Percentiles rank a stretch among this genome's conserved stretches.
phyloP scores from a whole-genome alignment of 2,888 invertebrate genomes.

The Anoncus sp. region DNA sequence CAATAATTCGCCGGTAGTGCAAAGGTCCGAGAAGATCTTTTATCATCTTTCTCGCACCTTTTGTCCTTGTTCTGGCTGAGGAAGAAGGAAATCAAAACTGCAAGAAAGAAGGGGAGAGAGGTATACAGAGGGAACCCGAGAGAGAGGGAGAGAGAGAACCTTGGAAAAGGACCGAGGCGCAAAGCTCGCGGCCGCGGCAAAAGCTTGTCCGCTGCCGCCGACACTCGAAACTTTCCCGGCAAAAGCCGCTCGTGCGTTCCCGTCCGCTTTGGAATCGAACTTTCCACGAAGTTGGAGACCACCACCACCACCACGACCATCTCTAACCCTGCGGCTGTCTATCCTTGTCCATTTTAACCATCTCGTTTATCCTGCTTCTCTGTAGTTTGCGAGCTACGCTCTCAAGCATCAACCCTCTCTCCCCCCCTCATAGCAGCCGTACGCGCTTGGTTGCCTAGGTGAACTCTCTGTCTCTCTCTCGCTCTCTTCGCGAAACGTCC shows the following conservation, averaged over 20 bases:
- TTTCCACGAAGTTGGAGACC: constrained; percentile 56
- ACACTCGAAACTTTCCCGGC: constrained; percentile 60
- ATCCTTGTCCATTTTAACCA: constrained; percentile 41
- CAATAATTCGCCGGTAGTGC: constrained; percentile 52
- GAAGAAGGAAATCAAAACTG: background rate
- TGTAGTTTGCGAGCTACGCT: constrained; percentile 38
- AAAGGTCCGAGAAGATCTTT: constrained; percentile 56
- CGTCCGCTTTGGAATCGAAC: constrained; percentile 61
- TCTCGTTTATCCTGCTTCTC: constrained; percentile 42
- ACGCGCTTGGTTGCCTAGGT: constrained; percentile 32
- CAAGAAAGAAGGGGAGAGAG: background rate
- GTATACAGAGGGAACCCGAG: constrained; percentile 2
- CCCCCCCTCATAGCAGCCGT: constrained; percentile 18
- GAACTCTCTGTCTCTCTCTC: constrained; percentile 24
- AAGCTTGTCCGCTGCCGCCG: constrained; percentile 56
- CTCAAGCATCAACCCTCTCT: constrained; percentile 47
- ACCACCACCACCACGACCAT: constrained; percentile 43
- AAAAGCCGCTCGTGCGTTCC: constrained; percentile 44
- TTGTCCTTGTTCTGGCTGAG: constrained; percentile 24
- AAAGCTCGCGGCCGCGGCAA: constrained; percentile 50
- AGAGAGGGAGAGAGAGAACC: constrained; percentile 14
- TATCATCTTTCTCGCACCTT: constrained; percentile 57
- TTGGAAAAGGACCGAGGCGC: constrained; percentile 31
- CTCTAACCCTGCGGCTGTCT: constrained; percentile 42
- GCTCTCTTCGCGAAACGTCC: constrained; percentile 63